phyloP scores from a whole-genome alignment of 2,797 vertebrate genomes.

The Oreochromis mossambicus region DNA sequence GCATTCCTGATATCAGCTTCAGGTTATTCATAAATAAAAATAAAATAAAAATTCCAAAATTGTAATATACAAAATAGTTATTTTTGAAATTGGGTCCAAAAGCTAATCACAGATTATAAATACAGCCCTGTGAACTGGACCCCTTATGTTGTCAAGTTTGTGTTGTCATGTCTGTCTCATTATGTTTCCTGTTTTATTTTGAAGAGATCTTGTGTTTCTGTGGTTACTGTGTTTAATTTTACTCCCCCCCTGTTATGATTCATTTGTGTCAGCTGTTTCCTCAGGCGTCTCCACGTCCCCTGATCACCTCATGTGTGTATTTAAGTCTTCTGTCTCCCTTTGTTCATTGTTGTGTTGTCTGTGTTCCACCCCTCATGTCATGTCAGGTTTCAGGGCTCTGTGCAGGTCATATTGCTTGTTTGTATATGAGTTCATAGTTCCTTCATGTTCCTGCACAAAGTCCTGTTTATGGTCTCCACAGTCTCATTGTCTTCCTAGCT shows the following conservation, averaged over 20 bases:
- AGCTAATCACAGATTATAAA: background rate
- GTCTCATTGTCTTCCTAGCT: background rate
- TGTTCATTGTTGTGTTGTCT: accelerated
- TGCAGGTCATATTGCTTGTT: background rate
- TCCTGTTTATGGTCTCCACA: background rate
- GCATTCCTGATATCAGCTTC: accelerated
- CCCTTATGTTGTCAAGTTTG: background rate
- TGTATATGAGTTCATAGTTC: accelerated
- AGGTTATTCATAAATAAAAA: background rate
- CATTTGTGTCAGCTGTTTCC: background rate
- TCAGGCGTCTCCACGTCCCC: accelerated
- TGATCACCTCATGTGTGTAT: background rate
- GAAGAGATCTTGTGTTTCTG: background rate
- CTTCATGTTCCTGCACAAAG: background rate
- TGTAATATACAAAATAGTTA: background rate
- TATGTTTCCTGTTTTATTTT: background rate
- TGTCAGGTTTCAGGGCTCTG: background rate
- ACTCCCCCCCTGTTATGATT: background rate
- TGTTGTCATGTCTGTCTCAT: accelerated
- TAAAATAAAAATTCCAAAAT: background rate
- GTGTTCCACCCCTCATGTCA: background rate
- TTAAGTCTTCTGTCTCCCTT: background rate
- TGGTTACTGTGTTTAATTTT: background rate
- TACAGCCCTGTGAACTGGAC: no score
- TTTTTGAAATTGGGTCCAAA: background rate